Evolutionary conservation across 2,113 vertebrate species (phyloP).

Genomic region (Elaphurus davidianus): DNA sequence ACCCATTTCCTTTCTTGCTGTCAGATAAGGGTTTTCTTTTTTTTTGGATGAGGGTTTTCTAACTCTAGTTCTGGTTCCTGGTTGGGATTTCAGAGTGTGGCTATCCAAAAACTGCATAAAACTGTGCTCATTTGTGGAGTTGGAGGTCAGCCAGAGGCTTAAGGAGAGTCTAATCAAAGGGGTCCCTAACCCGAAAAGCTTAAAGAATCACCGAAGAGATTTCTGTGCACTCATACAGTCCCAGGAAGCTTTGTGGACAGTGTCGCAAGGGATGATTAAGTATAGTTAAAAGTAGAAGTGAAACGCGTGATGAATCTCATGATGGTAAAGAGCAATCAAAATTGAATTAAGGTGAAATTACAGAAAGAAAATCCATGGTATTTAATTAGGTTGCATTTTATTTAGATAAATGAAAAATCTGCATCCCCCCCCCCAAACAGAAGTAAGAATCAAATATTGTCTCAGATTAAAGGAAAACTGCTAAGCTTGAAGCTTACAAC

Average conservation of each 20-base stretch:
- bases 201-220: background rate
- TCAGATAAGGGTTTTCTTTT: background rate
- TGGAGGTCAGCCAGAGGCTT: background rate
- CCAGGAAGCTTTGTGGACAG: background rate
- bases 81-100: background rate
- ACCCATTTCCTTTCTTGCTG: background rate
- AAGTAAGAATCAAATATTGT: constrained; percentile 73
- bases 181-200: background rate
- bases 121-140: background rate
- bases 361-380: constrained; percentile 59
- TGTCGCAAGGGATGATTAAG: background rate
- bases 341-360: constrained; percentile 53
- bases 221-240: background rate
- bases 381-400: constrained; percentile 80
- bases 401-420: constrained; percentile 81
- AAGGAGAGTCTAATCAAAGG: background rate
- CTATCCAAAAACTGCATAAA: background rate
- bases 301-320: background rate
- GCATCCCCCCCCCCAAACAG: constrained; percentile 75
- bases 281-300: background rate
- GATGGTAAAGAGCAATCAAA: background rate
- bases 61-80: background rate
- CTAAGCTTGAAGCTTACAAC: constrained; percentile 75
- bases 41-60: background rate
- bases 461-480: constrained; percentile 76